Evolutionary conservation across 2,113 vertebrate species (phyloP).

Genomic region (Nerophis lumbriciformis): DNA sequence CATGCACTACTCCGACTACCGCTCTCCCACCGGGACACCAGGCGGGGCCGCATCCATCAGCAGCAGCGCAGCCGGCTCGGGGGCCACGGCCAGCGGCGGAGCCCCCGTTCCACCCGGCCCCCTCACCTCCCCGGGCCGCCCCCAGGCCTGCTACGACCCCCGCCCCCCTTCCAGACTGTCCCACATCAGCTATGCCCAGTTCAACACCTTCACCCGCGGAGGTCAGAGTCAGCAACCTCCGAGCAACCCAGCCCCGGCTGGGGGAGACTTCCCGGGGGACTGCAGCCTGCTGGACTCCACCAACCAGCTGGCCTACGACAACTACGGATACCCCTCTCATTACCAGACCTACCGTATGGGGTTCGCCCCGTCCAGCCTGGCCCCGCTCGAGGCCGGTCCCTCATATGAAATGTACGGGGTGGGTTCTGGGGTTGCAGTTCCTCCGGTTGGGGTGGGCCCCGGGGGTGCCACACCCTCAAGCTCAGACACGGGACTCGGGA

Average conservation of each 20-base stretch:
- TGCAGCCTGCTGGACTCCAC: slow-evolving; percentile 76
- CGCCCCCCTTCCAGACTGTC: slow-evolving; percentile 88
- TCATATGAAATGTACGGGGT: slow-evolving; percentile 77
- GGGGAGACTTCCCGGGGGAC: slow-evolving; percentile 70
- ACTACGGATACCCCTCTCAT: slow-evolving; percentile 80
- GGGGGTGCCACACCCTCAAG: slow-evolving; percentile 54
- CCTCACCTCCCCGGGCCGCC: slow-evolving; percentile 69
- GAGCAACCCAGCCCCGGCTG: slow-evolving; percentile 50
- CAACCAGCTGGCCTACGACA: slow-evolving; percentile 87
- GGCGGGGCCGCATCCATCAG: slow-evolving; percentile 70
- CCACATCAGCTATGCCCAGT: slow-evolving; percentile 92
- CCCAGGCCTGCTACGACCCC: slow-evolving; percentile 80
- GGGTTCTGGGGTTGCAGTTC: slow-evolving; percentile 48
- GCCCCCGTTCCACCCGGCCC: slow-evolving; percentile 67
- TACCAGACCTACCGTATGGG: slow-evolving; percentile 83
- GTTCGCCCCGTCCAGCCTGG: slow-evolving; percentile 77
- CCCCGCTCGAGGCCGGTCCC: slow-evolving; percentile 70
- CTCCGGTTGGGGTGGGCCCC: slow-evolving; percentile 38
- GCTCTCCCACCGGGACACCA: slow-evolving; percentile 65
- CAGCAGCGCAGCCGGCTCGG: slow-evolving; percentile 63
- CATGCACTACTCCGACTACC: slow-evolving; percentile 88
- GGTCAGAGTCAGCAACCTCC: slow-evolving; percentile 69
- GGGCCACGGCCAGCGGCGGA: slow-evolving; percentile 71
- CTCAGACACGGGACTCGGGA: slow-evolving; percentile 76
- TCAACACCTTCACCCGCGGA: slow-evolving; percentile 81